Evolutionary conservation across 2,888 invertebrate species (phyloP).

Genomic region (Rosalia funebris): DNA sequence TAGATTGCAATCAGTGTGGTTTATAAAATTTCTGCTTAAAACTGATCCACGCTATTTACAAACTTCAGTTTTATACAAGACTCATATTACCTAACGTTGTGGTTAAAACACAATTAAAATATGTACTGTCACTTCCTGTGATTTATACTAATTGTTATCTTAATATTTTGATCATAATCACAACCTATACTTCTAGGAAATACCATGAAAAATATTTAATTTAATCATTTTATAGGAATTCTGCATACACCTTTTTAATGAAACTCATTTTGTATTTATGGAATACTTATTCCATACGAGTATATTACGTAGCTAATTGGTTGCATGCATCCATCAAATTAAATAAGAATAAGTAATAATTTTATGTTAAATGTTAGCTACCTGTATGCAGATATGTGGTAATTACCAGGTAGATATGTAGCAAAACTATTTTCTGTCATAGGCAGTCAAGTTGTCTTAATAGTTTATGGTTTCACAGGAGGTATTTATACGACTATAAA

Average conservation of each 20-base stretch:
- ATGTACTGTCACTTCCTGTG: constrained; percentile 38
- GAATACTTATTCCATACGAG: background rate
- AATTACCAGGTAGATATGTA: background rate
- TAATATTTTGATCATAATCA: constrained; percentile 22
- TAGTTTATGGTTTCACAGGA: background rate
- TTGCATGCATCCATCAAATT: background rate
- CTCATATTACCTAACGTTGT: background rate
- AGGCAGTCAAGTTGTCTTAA: background rate
- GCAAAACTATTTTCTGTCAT: background rate
- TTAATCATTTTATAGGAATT: background rate
- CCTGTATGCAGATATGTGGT: background rate
- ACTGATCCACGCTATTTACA: no score
- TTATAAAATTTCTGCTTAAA: no score
- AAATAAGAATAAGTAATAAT: background rate
- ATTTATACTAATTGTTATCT: constrained; percentile 38
- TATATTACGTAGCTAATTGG: background rate
- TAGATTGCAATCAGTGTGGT: no score
- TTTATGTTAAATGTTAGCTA: background rate
- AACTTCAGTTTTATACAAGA: no score
- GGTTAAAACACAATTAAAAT: constrained; percentile 27
- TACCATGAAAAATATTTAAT: constrained; percentile 9
- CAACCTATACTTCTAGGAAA: constrained; percentile 1
- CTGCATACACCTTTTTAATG: background rate
- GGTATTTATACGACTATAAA: no score
- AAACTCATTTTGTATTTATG: background rate